Conservation (phyloP, 2,797 vertebrate species). For the Lithobates sylvaticus region DNA sequence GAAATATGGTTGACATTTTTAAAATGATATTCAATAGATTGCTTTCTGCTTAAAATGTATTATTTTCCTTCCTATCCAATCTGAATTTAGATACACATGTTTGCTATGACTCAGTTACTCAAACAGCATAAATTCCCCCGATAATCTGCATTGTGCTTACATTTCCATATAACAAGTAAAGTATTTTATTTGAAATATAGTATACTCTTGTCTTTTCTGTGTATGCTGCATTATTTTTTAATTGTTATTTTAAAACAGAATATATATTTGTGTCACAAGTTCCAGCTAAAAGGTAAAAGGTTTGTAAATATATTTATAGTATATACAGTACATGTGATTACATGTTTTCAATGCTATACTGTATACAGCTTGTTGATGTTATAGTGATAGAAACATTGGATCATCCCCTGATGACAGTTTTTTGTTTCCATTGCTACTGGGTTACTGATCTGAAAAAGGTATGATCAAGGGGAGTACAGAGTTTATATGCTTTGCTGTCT, state of each 20-base stretch:
- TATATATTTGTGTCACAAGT: neutral
- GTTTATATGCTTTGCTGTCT: no score
- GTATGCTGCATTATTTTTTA: neutral
- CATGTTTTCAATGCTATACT: neutral
- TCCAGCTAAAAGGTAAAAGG: neutral
- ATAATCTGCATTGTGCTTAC: neutral
- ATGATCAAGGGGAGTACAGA: no score
- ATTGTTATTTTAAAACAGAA: no score
- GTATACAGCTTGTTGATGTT: neutral
- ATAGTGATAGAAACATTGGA: neutral
- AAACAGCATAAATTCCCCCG: neutral
- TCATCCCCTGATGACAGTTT: no score
- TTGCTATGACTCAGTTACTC: neutral
- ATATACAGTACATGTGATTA: neutral
- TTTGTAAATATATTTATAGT: no score
- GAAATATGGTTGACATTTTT: conserved; percentile 39
- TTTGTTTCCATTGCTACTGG: no score
- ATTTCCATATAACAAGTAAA: neutral
- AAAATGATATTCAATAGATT: conserved; percentile 16
- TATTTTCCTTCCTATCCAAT: neutral
- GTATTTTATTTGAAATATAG: neutral
- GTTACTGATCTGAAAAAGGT: no score
- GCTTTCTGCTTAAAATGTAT: conserved; percentile 17
- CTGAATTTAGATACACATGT: neutral
- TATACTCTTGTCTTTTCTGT: neutral